Percentiles rank a stretch among this genome's conserved stretches.
Evolutionary conservation across 2,113 vertebrate species (phyloP).

Genomic region (Psittacula cyanocephala): DNA sequence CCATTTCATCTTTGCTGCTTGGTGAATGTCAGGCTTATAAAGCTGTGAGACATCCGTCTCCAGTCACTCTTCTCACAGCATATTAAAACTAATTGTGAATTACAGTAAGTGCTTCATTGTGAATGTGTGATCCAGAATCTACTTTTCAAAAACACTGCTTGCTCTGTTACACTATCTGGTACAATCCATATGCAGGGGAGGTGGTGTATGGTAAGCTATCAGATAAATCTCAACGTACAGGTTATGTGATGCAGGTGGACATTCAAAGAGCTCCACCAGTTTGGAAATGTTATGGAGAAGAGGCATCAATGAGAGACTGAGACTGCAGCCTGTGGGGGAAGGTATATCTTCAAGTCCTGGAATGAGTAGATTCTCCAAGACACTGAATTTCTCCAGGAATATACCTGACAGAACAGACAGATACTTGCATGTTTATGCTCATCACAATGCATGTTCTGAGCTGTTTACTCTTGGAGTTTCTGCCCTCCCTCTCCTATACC

Average conservation of each 20-base stretch:
- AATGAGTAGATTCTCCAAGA: not conserved
- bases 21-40: not conserved
- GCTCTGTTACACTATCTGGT: not conserved
- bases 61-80: not conserved
- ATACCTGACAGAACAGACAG: not conserved
- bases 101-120: not conserved
- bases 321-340: not conserved
- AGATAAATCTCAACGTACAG: not conserved
- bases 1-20: not conserved
- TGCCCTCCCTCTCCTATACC: not conserved
- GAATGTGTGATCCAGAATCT: not conserved
- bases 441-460: not conserved
- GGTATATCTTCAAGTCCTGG: not conserved
- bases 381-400: not conserved
- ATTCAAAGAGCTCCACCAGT: not conserved
- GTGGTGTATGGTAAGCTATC: not conserved
- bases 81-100: not conserved
- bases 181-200: rapidly evolving
- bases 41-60: not conserved
- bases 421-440: not conserved
- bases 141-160: not conserved
- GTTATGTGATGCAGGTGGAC: not conserved
- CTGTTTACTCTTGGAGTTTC: not conserved
- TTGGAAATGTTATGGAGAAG: not conserved
- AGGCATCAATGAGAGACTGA: not conserved